Conservation (phyloP, 2,113 vertebrate species). For the Rhinogobius similis region DNA sequence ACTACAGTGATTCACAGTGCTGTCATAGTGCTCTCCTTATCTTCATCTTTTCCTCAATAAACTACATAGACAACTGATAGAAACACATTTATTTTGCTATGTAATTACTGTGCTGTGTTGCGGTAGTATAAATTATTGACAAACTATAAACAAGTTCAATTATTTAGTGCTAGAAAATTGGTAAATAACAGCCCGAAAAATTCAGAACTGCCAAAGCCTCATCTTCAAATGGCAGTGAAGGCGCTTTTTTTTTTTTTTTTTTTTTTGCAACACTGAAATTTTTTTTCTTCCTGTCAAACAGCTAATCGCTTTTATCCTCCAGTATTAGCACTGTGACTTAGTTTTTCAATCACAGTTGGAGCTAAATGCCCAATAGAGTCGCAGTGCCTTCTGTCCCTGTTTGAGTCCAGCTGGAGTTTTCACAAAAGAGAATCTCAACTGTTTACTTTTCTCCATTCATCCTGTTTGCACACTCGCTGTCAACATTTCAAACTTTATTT, state of each 20-base stretch:
- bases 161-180: neutral
- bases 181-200: neutral
- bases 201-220: neutral
- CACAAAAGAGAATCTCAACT: conserved; percentile 10
- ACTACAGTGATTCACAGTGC: conserved; percentile 23
- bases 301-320: conserved; percentile 1
- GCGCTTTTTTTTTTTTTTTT: neutral
- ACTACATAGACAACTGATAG: neutral
- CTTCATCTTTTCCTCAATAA: neutral
- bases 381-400: neutral
- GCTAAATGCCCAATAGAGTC: neutral
- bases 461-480: conserved; percentile 24
- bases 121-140: neutral
- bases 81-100: neutral
- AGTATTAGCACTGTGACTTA: neutral
- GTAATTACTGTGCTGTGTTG: neutral
- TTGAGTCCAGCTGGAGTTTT: neutral
- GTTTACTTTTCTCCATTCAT: conserved; percentile 11
- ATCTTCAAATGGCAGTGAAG: neutral
- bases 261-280: neutral
- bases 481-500: conserved; percentile 16
- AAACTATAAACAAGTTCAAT: neutral
- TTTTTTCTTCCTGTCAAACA: conserved; percentile 2
- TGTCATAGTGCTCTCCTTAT: conserved; percentile 13
- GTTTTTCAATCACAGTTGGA: neutral